These are phyloP conservation scores for Chamaetylas fuelleborni DNA, from an alignment of 2,113 vertebrate species.

Conservation along the genomic window DNA sequence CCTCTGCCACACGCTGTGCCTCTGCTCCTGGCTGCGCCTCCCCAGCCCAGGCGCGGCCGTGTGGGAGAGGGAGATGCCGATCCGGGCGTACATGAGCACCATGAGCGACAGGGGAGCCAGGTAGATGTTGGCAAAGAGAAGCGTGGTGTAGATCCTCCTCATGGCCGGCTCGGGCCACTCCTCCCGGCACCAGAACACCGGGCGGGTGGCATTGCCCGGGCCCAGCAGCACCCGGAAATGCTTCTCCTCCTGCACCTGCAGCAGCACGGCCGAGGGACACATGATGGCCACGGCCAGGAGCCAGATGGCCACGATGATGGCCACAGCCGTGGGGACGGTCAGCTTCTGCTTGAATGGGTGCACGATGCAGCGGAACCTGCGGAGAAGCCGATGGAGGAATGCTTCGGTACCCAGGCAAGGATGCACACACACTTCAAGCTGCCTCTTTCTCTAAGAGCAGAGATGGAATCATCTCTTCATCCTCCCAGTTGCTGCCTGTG, in stretches of 20 bases:
- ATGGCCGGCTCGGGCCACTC: conserved; percentile 88
- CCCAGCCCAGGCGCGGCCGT: conserved; percentile 35
- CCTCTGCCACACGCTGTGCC: conserved; percentile 77
- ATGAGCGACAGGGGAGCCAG: conserved; percentile 87
- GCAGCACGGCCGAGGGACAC: conserved; percentile 90
- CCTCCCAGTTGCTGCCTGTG: neutral
- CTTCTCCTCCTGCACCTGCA: conserved; percentile 85
- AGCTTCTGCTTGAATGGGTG: conserved; percentile 92
- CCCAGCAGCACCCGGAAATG: conserved; percentile 78
- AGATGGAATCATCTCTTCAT: neutral
- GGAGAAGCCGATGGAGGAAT: accelerated
- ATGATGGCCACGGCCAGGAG: conserved; percentile 86
- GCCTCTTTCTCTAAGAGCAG: no score
- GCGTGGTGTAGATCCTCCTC: conserved; percentile 89
- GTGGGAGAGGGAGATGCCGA: conserved; percentile 84
- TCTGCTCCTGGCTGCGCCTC: conserved; percentile 72
- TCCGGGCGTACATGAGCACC: conserved; percentile 84
- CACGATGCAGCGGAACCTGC: conserved; percentile 86
- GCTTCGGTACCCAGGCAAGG: neutral
- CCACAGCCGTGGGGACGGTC: conserved; percentile 74
- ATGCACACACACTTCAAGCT: accelerated
- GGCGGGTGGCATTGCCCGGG: conserved; percentile 78
- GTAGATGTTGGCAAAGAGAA: conserved; percentile 91
- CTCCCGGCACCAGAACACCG: conserved; percentile 89
- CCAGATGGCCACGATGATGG: conserved; percentile 85